Evolutionary conservation across 2,113 vertebrate genomes (phyloP), one percentile per base, ranked within the genome.

Genomic region (Eira barbara): DNA sequence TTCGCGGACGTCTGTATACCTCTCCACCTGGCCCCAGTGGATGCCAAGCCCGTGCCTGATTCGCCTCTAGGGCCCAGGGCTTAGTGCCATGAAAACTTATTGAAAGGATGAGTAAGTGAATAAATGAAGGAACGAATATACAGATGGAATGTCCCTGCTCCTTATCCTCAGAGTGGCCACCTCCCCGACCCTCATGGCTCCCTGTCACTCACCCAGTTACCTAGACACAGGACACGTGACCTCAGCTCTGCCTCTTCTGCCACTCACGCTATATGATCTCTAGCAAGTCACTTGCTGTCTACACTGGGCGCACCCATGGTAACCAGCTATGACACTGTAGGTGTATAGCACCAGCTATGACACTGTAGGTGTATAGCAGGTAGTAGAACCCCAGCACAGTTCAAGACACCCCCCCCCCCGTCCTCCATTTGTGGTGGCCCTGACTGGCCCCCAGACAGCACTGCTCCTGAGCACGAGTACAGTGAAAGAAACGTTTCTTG

Each of bases 401-500:
- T 82, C 63, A 47, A 55, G 57, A 25, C 27, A 42, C 57, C 76
- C 74, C 27, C 49, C 57, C 76, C 74, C 73, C 36, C 13, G 65
- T 36, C 59, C 81, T 89, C 55, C 15, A 1, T 42, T 45, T 49
- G 36, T 6, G 0, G 34, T 89, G 63, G 88, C 63, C 76, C 91
- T 89, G 13, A 65, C 85, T 42, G 42, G 90, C 83, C 67, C 90
- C 86, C 31, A 94, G 69, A 95, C 23, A 42, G 74, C 85, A 36
- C 13, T 0, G 27, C 57, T 95, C 73, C 78, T 59, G 67, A 88
- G 94, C 80, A 1, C 0, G 3, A 71, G 59, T 78, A 82, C 42
- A 95, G 93, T 80, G 89, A 84, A 69, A 97, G 91, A 96, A 96
- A 92, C 52, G 52, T 95, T 97, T 76, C 2, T 0, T 67, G 91